Evolutionary conservation across 2,113 vertebrate genomes (phyloP).

Genomic region (Sminthopsis crassicaudata): DNA sequence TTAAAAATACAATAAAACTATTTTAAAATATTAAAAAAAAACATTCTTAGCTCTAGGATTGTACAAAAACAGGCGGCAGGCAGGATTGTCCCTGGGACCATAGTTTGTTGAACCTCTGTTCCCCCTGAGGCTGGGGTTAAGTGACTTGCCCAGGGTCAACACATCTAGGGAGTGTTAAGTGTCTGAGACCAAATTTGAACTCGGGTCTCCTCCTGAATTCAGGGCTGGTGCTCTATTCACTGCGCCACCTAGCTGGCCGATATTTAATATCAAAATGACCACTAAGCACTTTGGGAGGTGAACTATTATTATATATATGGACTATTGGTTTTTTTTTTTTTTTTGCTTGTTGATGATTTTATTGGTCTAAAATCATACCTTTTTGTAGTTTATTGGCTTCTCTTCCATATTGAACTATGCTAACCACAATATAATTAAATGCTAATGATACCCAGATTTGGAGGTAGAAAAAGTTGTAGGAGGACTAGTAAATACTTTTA

Average conservation of each 20-base stretch:
- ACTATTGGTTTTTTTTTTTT: slow-evolving; percentile 43
- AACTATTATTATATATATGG: background rate
- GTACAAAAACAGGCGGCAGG: background rate
- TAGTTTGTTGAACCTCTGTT: background rate
- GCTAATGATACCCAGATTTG: background rate
- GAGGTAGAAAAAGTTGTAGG: slow-evolving; percentile 8
- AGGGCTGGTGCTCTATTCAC: too few relatives aligned
- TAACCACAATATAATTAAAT: slow-evolving; percentile 5
- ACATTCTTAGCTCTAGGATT: background rate
- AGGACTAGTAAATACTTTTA: background rate
- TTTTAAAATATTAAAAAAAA: background rate
- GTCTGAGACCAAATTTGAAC: too few relatives aligned
- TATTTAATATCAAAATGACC: slow-evolving; percentile 15
- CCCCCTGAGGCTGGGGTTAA: too few relatives aligned
- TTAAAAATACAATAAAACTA: background rate
- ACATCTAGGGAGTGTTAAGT: too few relatives aligned
- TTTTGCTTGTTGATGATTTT: slow-evolving; percentile 46
- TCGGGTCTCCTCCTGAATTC: too few relatives aligned
- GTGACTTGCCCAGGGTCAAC: too few relatives aligned
- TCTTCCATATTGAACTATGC: slow-evolving; percentile 10
- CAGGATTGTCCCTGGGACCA: background rate
- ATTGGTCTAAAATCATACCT: slow-evolving; percentile 50
- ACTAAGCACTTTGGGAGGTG: background rate
- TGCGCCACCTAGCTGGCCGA: too few relatives aligned
- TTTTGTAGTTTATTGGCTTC: slow-evolving; percentile 44